Conservation (phyloP, 2,797 vertebrate species). For the Neostethus bicornis region DNA sequence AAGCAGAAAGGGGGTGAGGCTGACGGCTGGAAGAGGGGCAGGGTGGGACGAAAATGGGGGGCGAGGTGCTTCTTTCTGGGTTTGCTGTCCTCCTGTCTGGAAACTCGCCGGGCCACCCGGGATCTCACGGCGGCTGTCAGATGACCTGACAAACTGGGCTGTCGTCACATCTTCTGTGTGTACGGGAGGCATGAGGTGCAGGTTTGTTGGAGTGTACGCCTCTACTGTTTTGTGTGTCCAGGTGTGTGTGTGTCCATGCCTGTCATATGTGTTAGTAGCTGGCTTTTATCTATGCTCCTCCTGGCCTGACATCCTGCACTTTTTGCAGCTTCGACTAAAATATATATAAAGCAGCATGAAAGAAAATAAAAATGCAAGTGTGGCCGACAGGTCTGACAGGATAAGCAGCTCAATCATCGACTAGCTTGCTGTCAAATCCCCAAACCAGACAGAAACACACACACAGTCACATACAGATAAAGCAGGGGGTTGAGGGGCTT, state of each 20-base stretch:
- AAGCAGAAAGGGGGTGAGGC: conserved; percentile 59
- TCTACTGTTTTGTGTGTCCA: conserved; percentile 28
- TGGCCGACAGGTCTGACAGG: conserved; percentile 50
- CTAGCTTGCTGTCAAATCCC: conserved; percentile 54
- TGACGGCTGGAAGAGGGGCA: conserved; percentile 50
- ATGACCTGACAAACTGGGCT: conserved; percentile 65
- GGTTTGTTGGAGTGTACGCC: conserved; percentile 46
- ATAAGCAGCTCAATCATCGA: conserved; percentile 66
- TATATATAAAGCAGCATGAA: conserved; percentile 50
- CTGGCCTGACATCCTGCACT: conserved; percentile 46
- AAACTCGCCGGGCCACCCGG: conserved; percentile 66
- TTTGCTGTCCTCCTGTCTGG: conserved; percentile 74
- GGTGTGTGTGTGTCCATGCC: conserved; percentile 52
- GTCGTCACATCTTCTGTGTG: conserved; percentile 59
- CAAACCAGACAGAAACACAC: conserved; percentile 20
- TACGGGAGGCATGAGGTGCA: conserved; percentile 38
- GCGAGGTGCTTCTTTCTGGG: conserved; percentile 56
- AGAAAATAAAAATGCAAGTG: conserved; percentile 59
- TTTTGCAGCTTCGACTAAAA: conserved; percentile 36
- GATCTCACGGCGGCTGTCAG: conserved; percentile 65
- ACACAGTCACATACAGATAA: conserved; percentile 12
- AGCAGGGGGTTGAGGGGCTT: conserved; percentile 21
- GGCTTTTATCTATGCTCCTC: conserved; percentile 49
- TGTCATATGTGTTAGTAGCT: conserved; percentile 46
- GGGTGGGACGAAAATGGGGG: conserved; percentile 25